phyloP scores from a whole-genome alignment of 1,140 invertebrate genomes.

The Cydia pomonella region DNA sequence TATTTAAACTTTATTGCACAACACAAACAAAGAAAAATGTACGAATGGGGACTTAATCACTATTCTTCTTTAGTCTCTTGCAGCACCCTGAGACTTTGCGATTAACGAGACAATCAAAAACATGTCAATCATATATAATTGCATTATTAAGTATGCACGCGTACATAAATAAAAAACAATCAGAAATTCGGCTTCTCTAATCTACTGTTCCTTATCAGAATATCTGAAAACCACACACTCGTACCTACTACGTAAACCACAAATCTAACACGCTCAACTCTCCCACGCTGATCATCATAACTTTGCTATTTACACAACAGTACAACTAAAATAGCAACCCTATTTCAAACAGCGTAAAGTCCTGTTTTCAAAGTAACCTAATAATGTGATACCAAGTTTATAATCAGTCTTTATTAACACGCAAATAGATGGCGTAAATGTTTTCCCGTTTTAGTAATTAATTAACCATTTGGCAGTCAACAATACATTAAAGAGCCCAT shows the following conservation, averaged over 20 bases:
- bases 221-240: background rate
- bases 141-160: no score
- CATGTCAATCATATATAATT: no score
- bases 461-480: background rate
- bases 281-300: background rate
- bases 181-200: no score
- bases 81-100: no score
- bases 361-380: background rate
- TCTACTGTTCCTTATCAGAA: background rate
- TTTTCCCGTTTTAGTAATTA: background rate
- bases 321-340: background rate
- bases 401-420: background rate
- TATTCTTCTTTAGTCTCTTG: no score
- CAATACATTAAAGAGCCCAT: background rate
- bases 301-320: background rate
- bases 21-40: no score
- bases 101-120: no score
- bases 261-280: constrained; percentile 3
- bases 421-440: background rate
- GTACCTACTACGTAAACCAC: background rate
- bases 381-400: background rate
- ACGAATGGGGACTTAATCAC: no score
- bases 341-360: background rate
- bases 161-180: background rate
- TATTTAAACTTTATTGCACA: no score